Conservation (phyloP, 2,113 vertebrate genomes). For the Petaurus breviceps region DNA sequence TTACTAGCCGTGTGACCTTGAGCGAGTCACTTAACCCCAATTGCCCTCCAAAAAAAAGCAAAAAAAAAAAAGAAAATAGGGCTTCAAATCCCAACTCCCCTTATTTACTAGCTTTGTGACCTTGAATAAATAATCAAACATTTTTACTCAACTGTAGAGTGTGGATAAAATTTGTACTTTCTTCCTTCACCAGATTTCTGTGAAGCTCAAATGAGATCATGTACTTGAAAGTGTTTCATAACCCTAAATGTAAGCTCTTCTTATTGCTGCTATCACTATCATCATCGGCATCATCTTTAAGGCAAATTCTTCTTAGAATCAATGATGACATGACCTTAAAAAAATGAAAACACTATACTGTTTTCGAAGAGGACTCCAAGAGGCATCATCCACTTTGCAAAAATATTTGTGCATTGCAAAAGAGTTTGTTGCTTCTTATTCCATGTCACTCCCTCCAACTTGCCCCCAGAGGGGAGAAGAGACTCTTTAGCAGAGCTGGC, state of each 20-base stretch:
- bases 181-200: neutral
- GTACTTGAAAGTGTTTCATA: neutral
- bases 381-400: slow-evolving; percentile 55
- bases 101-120: neutral
- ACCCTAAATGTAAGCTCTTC: neutral
- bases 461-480: slow-evolving; percentile 67
- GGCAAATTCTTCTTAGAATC: slow-evolving; percentile 15
- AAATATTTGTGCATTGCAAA: slow-evolving; percentile 80
- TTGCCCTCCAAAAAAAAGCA: too few species aligned
- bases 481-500: slow-evolving; percentile 47
- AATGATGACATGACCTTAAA: neutral
- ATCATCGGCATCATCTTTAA: neutral
- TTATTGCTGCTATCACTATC: neutral
- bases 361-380: slow-evolving; percentile 46
- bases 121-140: neutral
- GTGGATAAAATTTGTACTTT: neutral
- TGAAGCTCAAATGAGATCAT: neutral
- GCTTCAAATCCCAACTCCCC: neutral
- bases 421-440: slow-evolving; percentile 79
- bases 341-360: neutral
- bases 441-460: slow-evolving; percentile 67
- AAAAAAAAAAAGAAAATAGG: too few species aligned
- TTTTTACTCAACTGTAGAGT: neutral
- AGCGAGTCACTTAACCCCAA: too few species aligned
- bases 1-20: too few species aligned